Conservation (phyloP, 2,113 vertebrate genomes). For the Brienomyrus longianalis region DNA sequence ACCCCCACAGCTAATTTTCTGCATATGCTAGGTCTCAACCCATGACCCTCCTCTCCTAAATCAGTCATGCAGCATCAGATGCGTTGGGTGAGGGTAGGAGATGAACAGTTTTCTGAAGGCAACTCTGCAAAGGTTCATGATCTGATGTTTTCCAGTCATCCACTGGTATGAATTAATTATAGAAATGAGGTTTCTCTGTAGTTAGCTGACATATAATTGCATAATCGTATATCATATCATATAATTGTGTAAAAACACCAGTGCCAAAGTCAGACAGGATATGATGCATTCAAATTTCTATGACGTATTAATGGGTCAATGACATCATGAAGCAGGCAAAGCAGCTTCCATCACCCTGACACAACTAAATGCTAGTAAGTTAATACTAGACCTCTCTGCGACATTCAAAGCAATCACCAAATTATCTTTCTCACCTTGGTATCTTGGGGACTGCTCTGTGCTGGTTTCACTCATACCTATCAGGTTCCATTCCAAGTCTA, state of each 20-base stretch:
- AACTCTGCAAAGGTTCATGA: background rate
- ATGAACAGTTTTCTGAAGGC: conserved; percentile 2
- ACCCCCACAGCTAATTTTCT: conserved; percentile 32
- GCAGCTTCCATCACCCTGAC: background rate
- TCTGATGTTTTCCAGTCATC: background rate
- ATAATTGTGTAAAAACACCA: background rate
- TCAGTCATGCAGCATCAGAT: conserved; percentile 23
- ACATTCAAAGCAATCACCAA: background rate
- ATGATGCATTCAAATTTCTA: background rate
- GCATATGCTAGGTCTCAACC: conserved; percentile 37
- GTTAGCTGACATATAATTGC: background rate
- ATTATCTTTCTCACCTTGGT: background rate
- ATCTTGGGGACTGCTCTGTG: background rate
- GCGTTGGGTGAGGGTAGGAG: conserved; percentile 16
- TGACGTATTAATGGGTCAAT: background rate
- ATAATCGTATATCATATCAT: background rate
- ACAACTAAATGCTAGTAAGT: background rate
- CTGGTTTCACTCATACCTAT: background rate
- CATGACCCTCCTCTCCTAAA: background rate
- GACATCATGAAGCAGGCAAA: background rate
- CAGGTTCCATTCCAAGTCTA: background rate
- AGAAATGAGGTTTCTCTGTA: background rate
- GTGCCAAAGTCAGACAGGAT: background rate
- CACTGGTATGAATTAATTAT: background rate
- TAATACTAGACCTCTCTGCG: background rate